These are phyloP conservation scores for Aphelenchoides fujianensis DNA, from an alignment of 1,140 invertebrate genomes.

Conservation along the genomic window DNA sequence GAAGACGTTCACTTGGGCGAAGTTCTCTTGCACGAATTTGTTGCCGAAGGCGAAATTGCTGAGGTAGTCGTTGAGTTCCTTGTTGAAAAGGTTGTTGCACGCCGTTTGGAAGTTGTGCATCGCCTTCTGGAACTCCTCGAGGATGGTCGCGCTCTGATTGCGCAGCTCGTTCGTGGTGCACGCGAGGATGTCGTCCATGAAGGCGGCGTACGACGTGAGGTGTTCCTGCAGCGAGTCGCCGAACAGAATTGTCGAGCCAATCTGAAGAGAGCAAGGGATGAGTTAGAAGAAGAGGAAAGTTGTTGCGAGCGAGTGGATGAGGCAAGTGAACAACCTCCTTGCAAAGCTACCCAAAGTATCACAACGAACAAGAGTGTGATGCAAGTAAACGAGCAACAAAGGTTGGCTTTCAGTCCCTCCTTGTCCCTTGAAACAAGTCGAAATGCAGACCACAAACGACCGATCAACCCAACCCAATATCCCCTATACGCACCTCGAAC, in stretches of 20 bases:
- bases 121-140: slow-evolving; percentile 52
- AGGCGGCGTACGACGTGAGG: slow-evolving; percentile 34
- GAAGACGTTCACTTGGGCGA: slow-evolving; percentile 61
- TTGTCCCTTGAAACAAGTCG: too few species aligned
- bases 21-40: slow-evolving; percentile 60
- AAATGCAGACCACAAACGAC: too few species aligned
- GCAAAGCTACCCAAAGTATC: too few species aligned
- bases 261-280: slow-evolving; percentile 32
- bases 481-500: slow-evolving; percentile 42
- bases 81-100: slow-evolving; percentile 50
- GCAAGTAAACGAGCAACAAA: too few species aligned
- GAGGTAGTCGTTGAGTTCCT: slow-evolving; percentile 58
- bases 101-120: slow-evolving; percentile 53
- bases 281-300: not conserved
- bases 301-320: too few species aligned
- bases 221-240: slow-evolving; percentile 36
- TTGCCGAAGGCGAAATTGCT: slow-evolving; percentile 56
- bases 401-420: too few species aligned
- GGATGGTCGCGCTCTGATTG: slow-evolving; percentile 49
- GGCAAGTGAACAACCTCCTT: too few species aligned
- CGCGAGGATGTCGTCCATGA: slow-evolving; percentile 53
- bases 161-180: slow-evolving; percentile 54
- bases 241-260: slow-evolving; percentile 56
- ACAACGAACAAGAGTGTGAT: too few species aligned
- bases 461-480: too few species aligned